Conservation (phyloP, 2,888 invertebrate genomes). For the Myopa testacea region DNA sequence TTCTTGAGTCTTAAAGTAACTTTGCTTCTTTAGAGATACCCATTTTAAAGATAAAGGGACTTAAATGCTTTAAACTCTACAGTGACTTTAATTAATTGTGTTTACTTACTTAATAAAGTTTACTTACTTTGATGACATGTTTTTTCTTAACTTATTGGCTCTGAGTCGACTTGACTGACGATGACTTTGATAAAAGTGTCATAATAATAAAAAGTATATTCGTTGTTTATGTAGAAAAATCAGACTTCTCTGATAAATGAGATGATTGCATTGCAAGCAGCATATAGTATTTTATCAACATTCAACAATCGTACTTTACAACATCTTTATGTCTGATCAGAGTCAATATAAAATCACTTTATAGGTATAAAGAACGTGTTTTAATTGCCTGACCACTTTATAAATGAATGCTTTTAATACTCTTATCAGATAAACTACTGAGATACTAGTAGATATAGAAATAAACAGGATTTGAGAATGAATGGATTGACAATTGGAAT, state of each 20-base stretch:
- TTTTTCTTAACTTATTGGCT: too few species aligned
- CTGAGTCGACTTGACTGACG: too few species aligned
- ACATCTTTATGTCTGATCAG: neutral
- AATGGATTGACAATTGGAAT: neutral
- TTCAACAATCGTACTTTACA: neutral
- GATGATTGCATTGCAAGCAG: neutral
- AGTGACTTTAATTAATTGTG: too few species aligned
- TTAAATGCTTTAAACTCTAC: too few species aligned
- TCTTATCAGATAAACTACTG: conserved; percentile 3
- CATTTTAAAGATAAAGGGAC: too few species aligned
- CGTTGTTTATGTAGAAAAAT: neutral
- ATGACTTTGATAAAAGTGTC: too few species aligned
- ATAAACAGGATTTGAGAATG: neutral
- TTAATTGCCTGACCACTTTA: neutral
- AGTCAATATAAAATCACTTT: neutral
- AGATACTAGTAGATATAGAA: neutral
- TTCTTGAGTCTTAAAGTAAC: too few species aligned
- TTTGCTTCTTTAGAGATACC: too few species aligned
- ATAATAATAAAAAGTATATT: too few species aligned
- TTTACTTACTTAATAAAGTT: too few species aligned
- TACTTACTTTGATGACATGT: too few species aligned
- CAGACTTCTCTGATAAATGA: neutral
- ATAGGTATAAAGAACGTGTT: neutral
- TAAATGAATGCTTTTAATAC: neutral
- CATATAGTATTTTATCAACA: too few species aligned